Evolutionary conservation across 2,797 vertebrate genomes (phyloP), one percentile per base, ranked within the genome.

Genomic region (Siniperca scherzeri): DNA sequence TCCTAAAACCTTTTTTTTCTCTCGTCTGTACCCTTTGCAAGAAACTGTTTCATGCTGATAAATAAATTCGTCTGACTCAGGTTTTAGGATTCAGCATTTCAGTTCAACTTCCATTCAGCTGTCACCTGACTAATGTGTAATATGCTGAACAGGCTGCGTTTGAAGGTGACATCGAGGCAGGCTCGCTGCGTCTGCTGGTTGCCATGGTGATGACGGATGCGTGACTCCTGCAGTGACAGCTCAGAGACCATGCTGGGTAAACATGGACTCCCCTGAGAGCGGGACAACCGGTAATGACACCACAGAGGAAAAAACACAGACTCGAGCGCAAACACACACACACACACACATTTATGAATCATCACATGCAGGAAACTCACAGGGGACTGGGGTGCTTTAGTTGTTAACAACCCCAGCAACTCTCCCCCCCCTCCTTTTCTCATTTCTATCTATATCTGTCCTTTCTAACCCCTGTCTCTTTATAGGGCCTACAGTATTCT

Each of bases 201-300:
- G 72, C 88, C 72, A 53, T 66, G 85, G 91, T 1, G 80, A 93
- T 9, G 42, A 53, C 1, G 67, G 85, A 85, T 82, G 74, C 81
- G 27, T 5, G 79, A 67, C 85, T 90, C 93, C 90, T 65, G 59
- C 73, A 7, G 92, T 77, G 88, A 87, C 76, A 80, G 82, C 92
- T 91, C 87, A 77, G 89, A 88, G 87, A 88, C 79, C 91, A 82
- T 88, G 91, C 94, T 93, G 93, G 90, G 91, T 93, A 94, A 96
- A 96, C 95, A 95, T 9, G 70, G 85, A 60, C 82, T 87, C 95
- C 91, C 85, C 77, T 19, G 94, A 87, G 94, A 93, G 85, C 33
- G 77, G 86, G 86, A 87, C 87, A 86, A 83, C 87, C 74, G 80
- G 86, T 96, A 96, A 96, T 96, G 94, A 95, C 92, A 89, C 93